Conservation (phyloP, 23 tunicate species). For the Halocynthia aurantium region DNA sequence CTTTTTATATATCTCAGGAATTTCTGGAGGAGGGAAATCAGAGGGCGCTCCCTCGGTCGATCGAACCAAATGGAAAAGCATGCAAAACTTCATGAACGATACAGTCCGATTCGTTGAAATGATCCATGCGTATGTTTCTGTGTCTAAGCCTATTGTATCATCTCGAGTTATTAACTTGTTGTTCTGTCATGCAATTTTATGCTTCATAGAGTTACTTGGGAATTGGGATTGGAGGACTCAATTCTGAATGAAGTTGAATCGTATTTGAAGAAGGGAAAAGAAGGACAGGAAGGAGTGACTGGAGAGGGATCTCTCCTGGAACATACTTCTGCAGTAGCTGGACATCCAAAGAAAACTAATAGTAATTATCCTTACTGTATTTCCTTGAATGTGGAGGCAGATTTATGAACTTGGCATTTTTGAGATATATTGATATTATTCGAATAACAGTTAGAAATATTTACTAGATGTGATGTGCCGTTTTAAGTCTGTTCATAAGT, state of each 20-base stretch:
- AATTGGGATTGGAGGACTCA: conserved; percentile 57
- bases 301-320: conserved; percentile 94
- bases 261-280: conserved; percentile 63
- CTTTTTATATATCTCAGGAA: no score
- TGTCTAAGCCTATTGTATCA: not conserved
- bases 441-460: no score
- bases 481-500: no score
- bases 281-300: conserved; percentile 88
- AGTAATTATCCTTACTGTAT: no score
- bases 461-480: no score
- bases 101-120: conserved; percentile 88
- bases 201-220: conserved; percentile 95
- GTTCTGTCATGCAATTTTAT: not conserved
- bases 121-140: conserved; percentile 50
- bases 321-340: conserved; percentile 9
- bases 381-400: no score
- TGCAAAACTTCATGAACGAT: conserved; percentile 97
- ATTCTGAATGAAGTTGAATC: conserved; percentile 62
- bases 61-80: conserved; percentile 79
- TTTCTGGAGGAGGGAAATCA: not conserved
- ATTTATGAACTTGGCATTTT: no score
- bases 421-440: no score
- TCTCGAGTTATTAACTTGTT: not conserved
- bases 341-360: conserved; percentile 16
- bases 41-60: conserved; percentile 39